These are phyloP conservation scores for Autographa gamma DNA, from an alignment of 2,888 invertebrate species.

Conservation along the genomic window DNA sequence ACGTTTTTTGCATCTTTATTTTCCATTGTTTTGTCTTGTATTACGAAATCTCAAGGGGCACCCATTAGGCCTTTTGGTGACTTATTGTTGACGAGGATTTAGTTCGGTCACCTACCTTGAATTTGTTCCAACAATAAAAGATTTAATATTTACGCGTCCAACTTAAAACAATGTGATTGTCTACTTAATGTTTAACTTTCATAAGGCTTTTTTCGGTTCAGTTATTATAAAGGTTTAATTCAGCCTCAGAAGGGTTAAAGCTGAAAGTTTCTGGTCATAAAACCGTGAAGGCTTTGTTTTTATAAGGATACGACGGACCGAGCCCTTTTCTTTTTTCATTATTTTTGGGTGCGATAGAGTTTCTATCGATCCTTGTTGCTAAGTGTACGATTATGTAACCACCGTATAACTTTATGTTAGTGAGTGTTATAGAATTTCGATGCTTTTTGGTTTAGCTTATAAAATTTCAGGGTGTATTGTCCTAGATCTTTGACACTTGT, in stretches of 20 bases:
- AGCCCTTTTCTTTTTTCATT: slow-evolving; percentile 1
- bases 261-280: slow-evolving; percentile 8
- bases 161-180: slow-evolving; percentile 40
- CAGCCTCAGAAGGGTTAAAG: slow-evolving; percentile 6
- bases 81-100: slow-evolving; percentile 40
- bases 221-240: slow-evolving; percentile 20
- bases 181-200: slow-evolving; percentile 16
- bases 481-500: too few species aligned
- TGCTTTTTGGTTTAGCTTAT: neutral
- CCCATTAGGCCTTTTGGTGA: slow-evolving; percentile 40
- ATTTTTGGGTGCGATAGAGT: neutral
- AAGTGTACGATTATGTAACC: slow-evolving; percentile 2
- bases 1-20: slow-evolving; percentile 67
- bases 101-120: slow-evolving; percentile 10
- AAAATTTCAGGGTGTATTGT: too few species aligned
- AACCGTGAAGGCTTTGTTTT: slow-evolving; percentile 3
- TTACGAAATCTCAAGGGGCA: slow-evolving; percentile 45
- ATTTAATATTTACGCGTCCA: slow-evolving; percentile 39
- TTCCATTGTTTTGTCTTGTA: slow-evolving; percentile 58
- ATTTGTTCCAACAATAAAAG: slow-evolving; percentile 21
- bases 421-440: neutral
- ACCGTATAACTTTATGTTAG: neutral
- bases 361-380: slow-evolving; percentile 3
- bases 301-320: neutral
- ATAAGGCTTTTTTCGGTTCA: slow-evolving; percentile 17